phyloP scores from a whole-genome alignment of 2,113 vertebrate species.

The Gavialis gangeticus region DNA sequence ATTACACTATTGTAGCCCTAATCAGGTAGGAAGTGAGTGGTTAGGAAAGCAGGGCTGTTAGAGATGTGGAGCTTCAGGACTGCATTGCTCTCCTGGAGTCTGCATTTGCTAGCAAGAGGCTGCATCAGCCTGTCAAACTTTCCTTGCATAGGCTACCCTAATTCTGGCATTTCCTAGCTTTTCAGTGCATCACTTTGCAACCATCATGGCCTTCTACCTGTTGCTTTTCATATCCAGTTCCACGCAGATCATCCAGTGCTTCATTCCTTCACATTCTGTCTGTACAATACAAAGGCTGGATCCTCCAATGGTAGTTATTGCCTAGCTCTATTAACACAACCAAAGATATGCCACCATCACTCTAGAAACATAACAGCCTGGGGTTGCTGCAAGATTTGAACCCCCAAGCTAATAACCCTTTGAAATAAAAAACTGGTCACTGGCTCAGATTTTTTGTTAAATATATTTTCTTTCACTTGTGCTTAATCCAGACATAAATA shows the following conservation, averaged over 20 bases:
- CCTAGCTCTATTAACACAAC: too few species aligned
- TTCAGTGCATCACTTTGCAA: neutral
- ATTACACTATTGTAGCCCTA: neutral
- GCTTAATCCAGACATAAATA: neutral
- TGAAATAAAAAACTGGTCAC: neutral
- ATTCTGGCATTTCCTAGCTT: neutral
- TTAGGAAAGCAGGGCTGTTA: neutral
- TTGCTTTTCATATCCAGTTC: neutral
- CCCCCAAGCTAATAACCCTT: neutral
- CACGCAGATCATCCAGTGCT: neutral
- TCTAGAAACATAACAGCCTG: accelerated
- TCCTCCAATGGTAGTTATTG: too few species aligned
- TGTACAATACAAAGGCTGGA: too few species aligned
- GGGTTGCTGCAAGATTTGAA: accelerated
- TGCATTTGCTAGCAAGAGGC: neutral
- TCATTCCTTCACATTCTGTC: too few species aligned
- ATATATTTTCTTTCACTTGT: neutral
- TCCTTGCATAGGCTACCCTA: neutral
- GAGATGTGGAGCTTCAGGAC: neutral
- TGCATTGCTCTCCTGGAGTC: too few species aligned
- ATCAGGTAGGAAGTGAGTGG: neutral
- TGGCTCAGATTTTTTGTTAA: neutral
- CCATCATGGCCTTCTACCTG: neutral
- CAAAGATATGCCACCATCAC: neutral
- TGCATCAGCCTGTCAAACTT: accelerated